A percentile compares a stretch with the other conserved stretches of the same genome.
Evolutionary conservation across 2,888 invertebrate genomes (phyloP).

Genomic region (Himalopsyche japonica): DNA sequence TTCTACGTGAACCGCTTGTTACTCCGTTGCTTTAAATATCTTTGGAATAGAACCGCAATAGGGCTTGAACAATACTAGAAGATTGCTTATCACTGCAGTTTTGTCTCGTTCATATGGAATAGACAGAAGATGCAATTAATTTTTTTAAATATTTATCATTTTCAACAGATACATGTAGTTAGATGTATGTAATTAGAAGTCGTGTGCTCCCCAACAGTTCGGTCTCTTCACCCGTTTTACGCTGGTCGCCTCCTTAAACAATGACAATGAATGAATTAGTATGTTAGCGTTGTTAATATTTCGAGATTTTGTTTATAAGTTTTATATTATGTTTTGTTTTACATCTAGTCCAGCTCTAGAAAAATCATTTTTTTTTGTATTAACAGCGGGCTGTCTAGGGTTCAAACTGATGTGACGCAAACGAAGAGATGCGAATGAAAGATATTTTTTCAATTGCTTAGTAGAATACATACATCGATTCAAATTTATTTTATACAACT

Average conservation of each 20-base stretch:
- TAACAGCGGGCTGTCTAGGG: conserved; percentile 9
- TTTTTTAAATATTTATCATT: no score
- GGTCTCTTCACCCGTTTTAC: conserved; percentile 7
- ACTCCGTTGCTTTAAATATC: no score
- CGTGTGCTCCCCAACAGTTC: background rate
- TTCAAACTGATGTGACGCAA: background rate
- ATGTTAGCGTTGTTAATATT: conserved; percentile 10
- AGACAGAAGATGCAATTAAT: no score
- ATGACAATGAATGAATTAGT: conserved; percentile 3
- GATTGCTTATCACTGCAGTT: no score
- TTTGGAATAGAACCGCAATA: no score
- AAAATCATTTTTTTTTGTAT: conserved; percentile 17
- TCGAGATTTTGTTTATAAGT: conserved; percentile 19
- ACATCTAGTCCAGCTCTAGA: conserved; percentile 37
- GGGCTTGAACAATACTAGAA: no score
- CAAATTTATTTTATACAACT: no score
- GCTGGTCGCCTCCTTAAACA: background rate
- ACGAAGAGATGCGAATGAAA: background rate
- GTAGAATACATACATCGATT: no score
- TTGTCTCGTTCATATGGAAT: no score
- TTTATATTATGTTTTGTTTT: conserved; percentile 19
- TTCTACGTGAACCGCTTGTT: no score
- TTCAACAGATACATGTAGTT: no score
- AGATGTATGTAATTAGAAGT: conserved; percentile 8
- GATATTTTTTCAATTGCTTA: background rate